phyloP scores from a whole-genome alignment of 2,888 invertebrate genomes.

The Dryomyza anilis region DNA sequence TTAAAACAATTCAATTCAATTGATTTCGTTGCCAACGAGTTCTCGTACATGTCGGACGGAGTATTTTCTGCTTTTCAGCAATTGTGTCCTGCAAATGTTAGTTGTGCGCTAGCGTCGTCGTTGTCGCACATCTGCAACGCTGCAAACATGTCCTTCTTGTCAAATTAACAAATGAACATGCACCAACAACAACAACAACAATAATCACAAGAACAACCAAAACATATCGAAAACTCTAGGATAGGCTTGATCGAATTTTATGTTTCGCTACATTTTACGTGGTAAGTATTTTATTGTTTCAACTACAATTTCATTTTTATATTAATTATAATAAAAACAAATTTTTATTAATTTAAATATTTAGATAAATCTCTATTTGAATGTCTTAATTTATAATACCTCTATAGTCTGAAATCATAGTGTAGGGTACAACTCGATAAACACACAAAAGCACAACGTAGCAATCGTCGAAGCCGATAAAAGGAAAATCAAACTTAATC shows the following conservation, averaged over 20 bases:
- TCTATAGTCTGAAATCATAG: too few species aligned
- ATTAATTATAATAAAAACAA: too few species aligned
- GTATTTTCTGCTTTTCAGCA: background rate
- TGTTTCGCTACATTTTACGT: too few species aligned
- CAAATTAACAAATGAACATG: constrained; percentile 31
- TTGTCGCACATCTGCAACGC: constrained; percentile 2
- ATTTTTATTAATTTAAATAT: too few species aligned
- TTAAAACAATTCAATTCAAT: constrained; percentile 31
- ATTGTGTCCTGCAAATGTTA: background rate
- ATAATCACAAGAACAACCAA: background rate
- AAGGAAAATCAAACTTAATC: constrained; percentile 29
- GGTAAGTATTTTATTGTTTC: too few species aligned
- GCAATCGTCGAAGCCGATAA: constrained; percentile 18
- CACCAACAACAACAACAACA: constrained; percentile 18
- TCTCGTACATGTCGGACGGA: background rate
- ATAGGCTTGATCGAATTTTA: too few species aligned
- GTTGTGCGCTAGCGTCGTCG: background rate
- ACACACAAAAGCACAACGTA: background rate
- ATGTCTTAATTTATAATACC: too few species aligned
- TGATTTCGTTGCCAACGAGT: constrained; percentile 3
- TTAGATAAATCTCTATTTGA: too few species aligned
- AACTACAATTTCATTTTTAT: too few species aligned
- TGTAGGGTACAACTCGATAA: background rate
- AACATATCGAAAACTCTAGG: too few species aligned
- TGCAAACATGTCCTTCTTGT: constrained; percentile 28